Percentiles rank a stretch among this genome's conserved stretches.
phyloP scores from a whole-genome alignment of 2,888 invertebrate genomes.

The Tetropium fuscum region DNA sequence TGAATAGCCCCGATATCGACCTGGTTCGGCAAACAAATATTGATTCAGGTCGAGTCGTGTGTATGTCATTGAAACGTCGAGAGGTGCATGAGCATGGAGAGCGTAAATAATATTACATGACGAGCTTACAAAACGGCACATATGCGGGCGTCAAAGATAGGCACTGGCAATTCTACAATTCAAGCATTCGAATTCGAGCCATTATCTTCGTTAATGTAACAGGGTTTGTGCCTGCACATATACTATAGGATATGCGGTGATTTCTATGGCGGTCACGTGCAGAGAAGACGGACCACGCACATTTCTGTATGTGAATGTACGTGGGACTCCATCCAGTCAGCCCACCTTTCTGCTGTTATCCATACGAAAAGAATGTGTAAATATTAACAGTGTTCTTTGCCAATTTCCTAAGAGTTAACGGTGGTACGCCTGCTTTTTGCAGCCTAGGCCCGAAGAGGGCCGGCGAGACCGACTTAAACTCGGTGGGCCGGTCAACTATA shows the following conservation, averaged over 20 bases:
- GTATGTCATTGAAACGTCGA: slow-evolving; percentile 2
- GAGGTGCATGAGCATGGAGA: slow-evolving; percentile 13
- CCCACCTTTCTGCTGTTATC: slow-evolving; percentile 9
- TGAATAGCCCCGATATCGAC: background rate
- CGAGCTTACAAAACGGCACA: slow-evolving; percentile 9
- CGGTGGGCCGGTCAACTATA: no score
- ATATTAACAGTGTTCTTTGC: background rate
- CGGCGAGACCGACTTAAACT: no score
- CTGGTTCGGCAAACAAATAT: background rate
- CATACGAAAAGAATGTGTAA: background rate
- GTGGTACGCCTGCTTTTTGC: background rate
- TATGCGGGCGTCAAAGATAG: slow-evolving; percentile 26
- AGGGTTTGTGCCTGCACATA: slow-evolving; percentile 8
- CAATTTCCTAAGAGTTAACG: background rate
- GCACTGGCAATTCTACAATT: slow-evolving; percentile 22
- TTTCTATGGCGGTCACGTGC: slow-evolving; percentile 23
- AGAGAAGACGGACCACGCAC: slow-evolving; percentile 10
- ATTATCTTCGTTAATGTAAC: slow-evolving; percentile 31
- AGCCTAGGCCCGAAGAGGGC: no score
- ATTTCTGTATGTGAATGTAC: slow-evolving; percentile 4
- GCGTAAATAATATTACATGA: slow-evolving; percentile 20
- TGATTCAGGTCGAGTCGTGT: background rate
- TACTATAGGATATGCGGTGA: slow-evolving; percentile 1
- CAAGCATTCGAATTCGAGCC: slow-evolving; percentile 31
- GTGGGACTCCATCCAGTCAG: slow-evolving; percentile 1